Conservation (phyloP, 2,888 invertebrate species). For the Caenorhabditis sp. region DNA sequence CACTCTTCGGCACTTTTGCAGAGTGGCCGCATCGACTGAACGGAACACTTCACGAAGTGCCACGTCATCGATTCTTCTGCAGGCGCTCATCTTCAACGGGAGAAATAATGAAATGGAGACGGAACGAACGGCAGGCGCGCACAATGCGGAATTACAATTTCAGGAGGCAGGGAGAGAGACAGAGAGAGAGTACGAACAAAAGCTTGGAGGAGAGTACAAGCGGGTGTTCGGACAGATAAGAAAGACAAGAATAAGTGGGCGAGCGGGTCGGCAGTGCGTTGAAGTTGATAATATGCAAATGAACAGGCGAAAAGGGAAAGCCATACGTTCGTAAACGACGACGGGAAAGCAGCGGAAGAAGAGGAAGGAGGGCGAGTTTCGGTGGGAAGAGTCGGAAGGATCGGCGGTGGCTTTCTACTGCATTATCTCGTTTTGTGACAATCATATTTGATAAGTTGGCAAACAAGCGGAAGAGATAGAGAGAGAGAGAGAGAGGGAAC, state of each 20-base stretch:
- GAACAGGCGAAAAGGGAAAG: slow-evolving; percentile 17
- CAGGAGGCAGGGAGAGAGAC: background rate
- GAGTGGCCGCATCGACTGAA: slow-evolving; percentile 22
- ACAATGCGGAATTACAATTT: background rate
- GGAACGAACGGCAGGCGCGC: background rate
- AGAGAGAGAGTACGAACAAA: slow-evolving; percentile 19
- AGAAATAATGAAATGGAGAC: background rate
- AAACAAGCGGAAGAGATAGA: slow-evolving; percentile 32
- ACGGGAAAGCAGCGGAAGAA: slow-evolving; percentile 27
- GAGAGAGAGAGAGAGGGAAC: slow-evolving; percentile 22
- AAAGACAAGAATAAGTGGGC: slow-evolving; percentile 12
- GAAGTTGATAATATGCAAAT: slow-evolving; percentile 35
- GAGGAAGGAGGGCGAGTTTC: background rate
- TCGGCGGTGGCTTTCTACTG: slow-evolving; percentile 35
- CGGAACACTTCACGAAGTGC: slow-evolving; percentile 40
- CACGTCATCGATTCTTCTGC: slow-evolving; percentile 49
- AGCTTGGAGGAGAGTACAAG: slow-evolving; percentile 1
- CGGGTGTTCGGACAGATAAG: slow-evolving; percentile 28
- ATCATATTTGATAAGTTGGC: slow-evolving; percentile 58
- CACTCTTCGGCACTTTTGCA: slow-evolving; percentile 37
- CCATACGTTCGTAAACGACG: no score
- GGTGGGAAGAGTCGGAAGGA: slow-evolving; percentile 18
- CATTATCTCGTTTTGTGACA: slow-evolving; percentile 41
- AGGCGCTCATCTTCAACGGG: background rate
- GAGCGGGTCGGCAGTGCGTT: background rate